Percentiles rank a stretch among this genome's conserved stretches.
Evolutionary conservation across 1,140 invertebrate species (phyloP).

Genomic region (Drosophila trapezifrons): DNA sequence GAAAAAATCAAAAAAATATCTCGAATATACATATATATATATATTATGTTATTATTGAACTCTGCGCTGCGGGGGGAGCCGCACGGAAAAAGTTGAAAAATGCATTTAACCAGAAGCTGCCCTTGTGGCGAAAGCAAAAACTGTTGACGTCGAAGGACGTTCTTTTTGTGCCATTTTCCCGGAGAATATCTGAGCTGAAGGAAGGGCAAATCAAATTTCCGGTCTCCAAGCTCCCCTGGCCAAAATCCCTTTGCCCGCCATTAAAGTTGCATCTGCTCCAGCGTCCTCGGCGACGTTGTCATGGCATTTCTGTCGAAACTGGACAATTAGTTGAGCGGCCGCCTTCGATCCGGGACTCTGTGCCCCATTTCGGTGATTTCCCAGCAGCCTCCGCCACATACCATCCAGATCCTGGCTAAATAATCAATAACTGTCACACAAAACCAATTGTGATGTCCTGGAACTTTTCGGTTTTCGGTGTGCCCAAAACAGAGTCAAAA

Average conservation of each 20-base stretch:
- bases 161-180: background rate
- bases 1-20: conserved; percentile 23
- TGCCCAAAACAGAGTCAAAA: conserved; percentile 45
- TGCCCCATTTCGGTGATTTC: conserved; percentile 67
- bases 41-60: conserved; percentile 71
- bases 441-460: conserved; percentile 31
- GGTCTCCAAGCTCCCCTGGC: conserved; percentile 14
- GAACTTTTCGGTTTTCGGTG: conserved; percentile 37
- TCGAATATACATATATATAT: conserved; percentile 27
- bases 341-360: conserved; percentile 25
- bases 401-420: conserved; percentile 38
- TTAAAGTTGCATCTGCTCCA: conserved; percentile 55
- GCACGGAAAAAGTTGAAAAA: conserved; percentile 52
- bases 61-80: conserved; percentile 34
- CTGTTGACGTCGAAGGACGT: conserved; percentile 47
- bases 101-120: conserved; percentile 48
- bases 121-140: conserved; percentile 23
- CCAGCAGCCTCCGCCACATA: conserved; percentile 35
- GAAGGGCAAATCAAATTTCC: conserved; percentile 72
- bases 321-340: conserved; percentile 61
- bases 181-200: conserved; percentile 19
- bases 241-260: conserved; percentile 44
- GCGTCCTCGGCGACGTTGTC: conserved; percentile 39
- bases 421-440: conserved; percentile 76
- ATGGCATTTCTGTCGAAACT: conserved; percentile 30